Conservation (phyloP, 2,888 invertebrate genomes). For the Protonemura montana region DNA sequence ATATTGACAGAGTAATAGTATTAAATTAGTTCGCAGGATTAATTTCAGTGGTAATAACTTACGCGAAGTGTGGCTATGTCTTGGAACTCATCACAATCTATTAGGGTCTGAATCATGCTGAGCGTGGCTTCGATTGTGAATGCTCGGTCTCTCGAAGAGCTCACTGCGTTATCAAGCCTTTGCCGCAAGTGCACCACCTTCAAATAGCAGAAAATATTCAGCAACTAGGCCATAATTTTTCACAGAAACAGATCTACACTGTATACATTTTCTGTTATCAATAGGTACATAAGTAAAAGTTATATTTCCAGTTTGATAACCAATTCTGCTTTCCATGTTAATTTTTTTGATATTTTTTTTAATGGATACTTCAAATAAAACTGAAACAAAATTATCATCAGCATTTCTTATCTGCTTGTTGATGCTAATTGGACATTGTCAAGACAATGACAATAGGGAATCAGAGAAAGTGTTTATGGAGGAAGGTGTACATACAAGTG, state of each 20-base stretch:
- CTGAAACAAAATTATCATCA: neutral
- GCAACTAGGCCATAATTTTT: neutral
- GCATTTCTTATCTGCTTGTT: neutral
- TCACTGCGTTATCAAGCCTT: constrained; percentile 86
- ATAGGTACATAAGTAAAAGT: too few species aligned
- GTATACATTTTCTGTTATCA: too few species aligned
- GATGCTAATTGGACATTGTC: neutral
- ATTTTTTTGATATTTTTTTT: neutral
- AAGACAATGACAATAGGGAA: neutral
- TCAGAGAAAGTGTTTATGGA: constrained; percentile 35
- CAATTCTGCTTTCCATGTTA: neutral
- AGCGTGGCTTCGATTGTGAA: constrained; percentile 84
- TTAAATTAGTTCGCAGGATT: neutral
- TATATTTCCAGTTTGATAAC: neutral
- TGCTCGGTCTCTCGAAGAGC: constrained; percentile 81
- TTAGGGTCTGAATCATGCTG: constrained; percentile 89
- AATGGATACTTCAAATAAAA: neutral
- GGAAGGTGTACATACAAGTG: constrained; percentile 25
- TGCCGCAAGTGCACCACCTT: constrained; percentile 85
- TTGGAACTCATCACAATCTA: constrained; percentile 97
- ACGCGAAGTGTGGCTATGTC: constrained; percentile 86
- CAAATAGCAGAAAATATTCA: constrained; percentile 45
- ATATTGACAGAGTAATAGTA: neutral
- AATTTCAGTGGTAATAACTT: constrained; percentile 49
- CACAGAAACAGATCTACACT: too few species aligned